phyloP scores from a whole-genome alignment of 2,113 vertebrate genomes.

The Ornithorhynchus anatinus region DNA sequence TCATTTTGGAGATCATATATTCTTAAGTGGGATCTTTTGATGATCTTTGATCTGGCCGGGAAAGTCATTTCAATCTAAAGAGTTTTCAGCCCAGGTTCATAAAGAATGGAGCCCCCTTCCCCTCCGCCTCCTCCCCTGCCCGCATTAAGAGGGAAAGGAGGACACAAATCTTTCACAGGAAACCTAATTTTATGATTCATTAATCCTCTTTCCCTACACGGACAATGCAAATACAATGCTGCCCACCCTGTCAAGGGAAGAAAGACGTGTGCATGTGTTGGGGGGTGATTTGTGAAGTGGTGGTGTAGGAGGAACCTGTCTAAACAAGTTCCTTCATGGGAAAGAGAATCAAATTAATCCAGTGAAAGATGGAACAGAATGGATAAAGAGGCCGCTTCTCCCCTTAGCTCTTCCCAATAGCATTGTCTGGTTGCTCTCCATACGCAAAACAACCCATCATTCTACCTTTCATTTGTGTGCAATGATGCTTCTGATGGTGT shows the following conservation, averaged over 20 bases:
- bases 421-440: too few relatives aligned
- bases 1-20: slow-evolving; percentile 65
- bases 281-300: neutral
- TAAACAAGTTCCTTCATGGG: too few relatives aligned
- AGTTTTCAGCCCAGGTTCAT: slow-evolving; percentile 58
- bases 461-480: too few relatives aligned
- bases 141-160: slow-evolving; percentile 28
- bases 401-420: too few relatives aligned
- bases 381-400: too few relatives aligned
- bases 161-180: slow-evolving; percentile 63
- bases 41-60: slow-evolving; percentile 57
- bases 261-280: neutral
- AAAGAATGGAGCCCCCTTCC: slow-evolving; percentile 43
- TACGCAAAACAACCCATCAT: too few relatives aligned
- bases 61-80: slow-evolving; percentile 62
- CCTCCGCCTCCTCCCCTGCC: neutral
- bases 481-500: too few relatives aligned
- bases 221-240: slow-evolving; percentile 28
- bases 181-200: slow-evolving; percentile 37
- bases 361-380: too few relatives aligned
- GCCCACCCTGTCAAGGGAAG: neutral
- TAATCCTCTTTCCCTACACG: slow-evolving; percentile 47
- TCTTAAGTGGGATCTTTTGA: slow-evolving; percentile 65
- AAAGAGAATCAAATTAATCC: too few relatives aligned
- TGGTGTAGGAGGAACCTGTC: neutral